Evolutionary conservation across 2,888 invertebrate genomes (phyloP), one percentile per base, ranked within the genome.

Genomic region (Diadegma fenestrale): DNA sequence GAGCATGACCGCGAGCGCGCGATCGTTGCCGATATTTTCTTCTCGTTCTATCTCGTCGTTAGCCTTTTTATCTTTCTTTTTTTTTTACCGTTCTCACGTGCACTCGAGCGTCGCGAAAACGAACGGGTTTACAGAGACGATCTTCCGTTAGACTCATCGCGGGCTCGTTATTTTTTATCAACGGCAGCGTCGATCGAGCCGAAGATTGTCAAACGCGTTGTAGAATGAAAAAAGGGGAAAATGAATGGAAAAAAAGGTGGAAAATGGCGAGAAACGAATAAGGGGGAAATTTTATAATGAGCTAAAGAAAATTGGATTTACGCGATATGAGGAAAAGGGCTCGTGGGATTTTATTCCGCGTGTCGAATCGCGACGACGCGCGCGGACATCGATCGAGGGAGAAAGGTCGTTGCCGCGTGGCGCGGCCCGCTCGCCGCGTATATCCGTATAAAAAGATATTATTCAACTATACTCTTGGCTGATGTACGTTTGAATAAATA

Each of bases 71-170:
- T 58, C 4, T 30, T 30, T 30, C 30, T 51, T 72, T 80, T 87
- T 89, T 88, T 89, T 90, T 90, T 90, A 90, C 90, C 90, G 90
- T 90, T 90, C 89, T 85, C 82, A 86, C 85, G 87, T 84, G 88
- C 90, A 89, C 87, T 89, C 88, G 88, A 89, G 89, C 90, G 89
- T 88, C 88, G 86, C 84, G 76, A 75, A 88, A 89, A 88, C 87
- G 73, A 90, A 89, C 90, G 90, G 90, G 88, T 88, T 75, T 68
- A 22, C 51, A 17, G 7, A 86, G 89, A 85, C 85, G 79, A 89
- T 90, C 86, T 89, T 89, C 90, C 91, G 91, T 90, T 91, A 90
- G 82, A 43, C 43, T 7, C 33, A 14, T 51, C 61, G 68, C 58
- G 45, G 37, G 58, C 43, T 73, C n/a, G n/a, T 45, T 68, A 33